These are phyloP conservation scores for Gallinago media DNA, from an alignment of 2,113 vertebrate species.

Conservation along the genomic window DNA sequence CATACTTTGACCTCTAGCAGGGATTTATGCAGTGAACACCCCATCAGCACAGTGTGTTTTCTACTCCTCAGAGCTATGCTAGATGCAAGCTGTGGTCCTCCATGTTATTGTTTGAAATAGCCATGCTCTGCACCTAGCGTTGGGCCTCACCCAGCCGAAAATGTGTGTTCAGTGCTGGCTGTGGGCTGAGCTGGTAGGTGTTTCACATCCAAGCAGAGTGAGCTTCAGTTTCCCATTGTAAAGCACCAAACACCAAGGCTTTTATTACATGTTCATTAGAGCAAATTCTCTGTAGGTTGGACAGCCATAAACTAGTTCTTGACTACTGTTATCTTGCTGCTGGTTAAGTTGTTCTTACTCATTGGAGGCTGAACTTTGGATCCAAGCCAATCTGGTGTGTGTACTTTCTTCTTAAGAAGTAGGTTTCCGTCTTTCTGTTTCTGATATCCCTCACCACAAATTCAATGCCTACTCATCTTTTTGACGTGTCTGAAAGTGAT, in stretches of 20 bases:
- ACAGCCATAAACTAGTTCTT: neutral
- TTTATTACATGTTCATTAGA: neutral
- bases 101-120: neutral
- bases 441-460: neutral
- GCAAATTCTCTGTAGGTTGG: neutral
- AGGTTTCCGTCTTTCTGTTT: neutral
- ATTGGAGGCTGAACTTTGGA: neutral
- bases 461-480: neutral
- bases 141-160: accelerated
- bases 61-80: neutral
- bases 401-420: neutral
- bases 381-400: neutral
- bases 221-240: neutral
- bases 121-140: neutral
- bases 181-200: neutral
- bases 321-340: neutral
- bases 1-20: neutral
- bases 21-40: neutral
- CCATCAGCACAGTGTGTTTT: neutral
- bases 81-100: neutral
- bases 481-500: neutral
- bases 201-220: neutral
- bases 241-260: neutral
- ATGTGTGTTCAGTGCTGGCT: neutral
- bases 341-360: neutral